Evolutionary conservation across 2,797 vertebrate genomes (phyloP), one percentile per base, ranked within the genome.

Genomic region (Morus bassanus): DNA sequence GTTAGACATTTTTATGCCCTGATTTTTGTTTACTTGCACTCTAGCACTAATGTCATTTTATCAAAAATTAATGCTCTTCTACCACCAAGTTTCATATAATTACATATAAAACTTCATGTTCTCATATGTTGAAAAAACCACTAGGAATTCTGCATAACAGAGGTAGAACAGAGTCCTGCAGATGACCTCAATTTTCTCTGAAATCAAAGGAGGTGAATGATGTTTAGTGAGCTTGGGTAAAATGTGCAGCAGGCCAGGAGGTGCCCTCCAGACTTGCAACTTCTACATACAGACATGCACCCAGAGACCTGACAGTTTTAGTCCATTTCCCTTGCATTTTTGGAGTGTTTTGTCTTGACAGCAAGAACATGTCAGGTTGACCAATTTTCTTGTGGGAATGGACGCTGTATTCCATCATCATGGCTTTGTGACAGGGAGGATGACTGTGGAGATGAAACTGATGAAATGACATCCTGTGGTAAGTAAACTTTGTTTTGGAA

Each of bases 391-490:
- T 99, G 99, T 95, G 98, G 98, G 85, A 99, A 99, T 3, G 99
- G 99, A 14, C 99, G 99, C n/a, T 99, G 99, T 57, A 98, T 99
- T 95, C 99, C 99, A 5, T 96, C 65, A 30, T 98, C 98, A 0
- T 99, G 99, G 99, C 97, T 98, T n/a, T 99, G 99, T 82, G 99
- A 99, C 98, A 98, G 98, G 39, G 99, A 99, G 89, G 98, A 99
- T 46, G 99, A 99, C 97, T 99, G 99, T 25, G 99, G 99, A 19
- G 99, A 99, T 94, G 98, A 97, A 95, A 99, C 99, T 0, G 99
- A 99, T 87, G 99, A 99, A 98, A 98, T 98, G 77, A 57, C 95
- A 12, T 99, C 99, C 46, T 99, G 99, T 96, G 98, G 99, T 99
- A 97, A 98, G 98, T 95, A 27, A 16, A 11, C 33, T 56, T 57